These are phyloP conservation scores for Cantharis rufa DNA, from an alignment of 2,888 invertebrate genomes.

Conservation along the genomic window DNA sequence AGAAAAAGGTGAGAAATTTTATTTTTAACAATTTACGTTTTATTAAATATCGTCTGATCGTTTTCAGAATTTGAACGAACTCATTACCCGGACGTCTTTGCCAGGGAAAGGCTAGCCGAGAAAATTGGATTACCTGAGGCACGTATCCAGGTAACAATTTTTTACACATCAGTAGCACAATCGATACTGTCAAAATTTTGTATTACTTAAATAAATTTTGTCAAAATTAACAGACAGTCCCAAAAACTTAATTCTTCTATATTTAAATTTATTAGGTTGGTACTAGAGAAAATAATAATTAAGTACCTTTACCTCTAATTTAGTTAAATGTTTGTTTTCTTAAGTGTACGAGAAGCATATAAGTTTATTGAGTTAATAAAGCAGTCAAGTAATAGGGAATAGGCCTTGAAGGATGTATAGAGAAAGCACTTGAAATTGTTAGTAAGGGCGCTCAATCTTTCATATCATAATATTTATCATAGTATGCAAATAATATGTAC, in stretches of 20 bases:
- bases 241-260: not conserved
- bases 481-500: conserved; percentile 55
- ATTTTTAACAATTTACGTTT: not conserved
- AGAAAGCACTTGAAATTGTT: conserved; percentile 19
- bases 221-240: not conserved
- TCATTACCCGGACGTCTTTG: conserved; percentile 97
- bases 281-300: not conserved
- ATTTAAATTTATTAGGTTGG: not conserved
- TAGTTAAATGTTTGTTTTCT: conserved; percentile 16
- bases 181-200: conserved; percentile 12
- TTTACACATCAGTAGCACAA: conserved; percentile 45
- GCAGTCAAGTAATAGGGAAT: not conserved
- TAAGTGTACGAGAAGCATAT: conserved; percentile 15
- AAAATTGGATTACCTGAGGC: conserved; percentile 99
- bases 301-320: not conserved
- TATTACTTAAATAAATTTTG: not conserved
- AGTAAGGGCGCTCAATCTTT: conserved; percentile 43
- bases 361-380: conserved; percentile 15
- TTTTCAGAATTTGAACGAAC: conserved; percentile 91
- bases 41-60: conserved; percentile 3
- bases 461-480: conserved; percentile 53
- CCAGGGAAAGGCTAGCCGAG: conserved; percentile 91
- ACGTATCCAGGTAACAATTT: conserved; percentile 92
- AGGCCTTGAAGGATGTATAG: conserved; percentile 26
- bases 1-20: conserved; percentile 82